Evolutionary conservation across 2,797 vertebrate genomes (phyloP), one percentile per base, ranked within the genome.

Genomic region (Philypnodon macrostomus): DNA sequence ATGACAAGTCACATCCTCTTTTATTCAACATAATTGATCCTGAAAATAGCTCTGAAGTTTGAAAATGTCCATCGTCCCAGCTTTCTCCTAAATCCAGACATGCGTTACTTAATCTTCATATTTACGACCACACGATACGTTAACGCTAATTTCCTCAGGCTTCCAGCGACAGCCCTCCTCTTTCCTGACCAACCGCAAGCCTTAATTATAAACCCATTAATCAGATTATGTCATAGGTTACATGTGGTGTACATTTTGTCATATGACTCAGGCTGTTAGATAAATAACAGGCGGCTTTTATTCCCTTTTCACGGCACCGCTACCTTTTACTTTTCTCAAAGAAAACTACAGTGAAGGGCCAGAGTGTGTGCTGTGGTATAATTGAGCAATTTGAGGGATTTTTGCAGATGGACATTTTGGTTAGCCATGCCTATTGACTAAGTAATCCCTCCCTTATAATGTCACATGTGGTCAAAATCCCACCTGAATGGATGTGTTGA

Each of bases 141-240:
- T 45, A 65, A 41, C 14, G 44, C 58, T 70, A 67, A 76, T 84
- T 74, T 84, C 65, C 57, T 70, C 44, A 66, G 63, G 70, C 57
- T 46, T 76, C 36, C 64, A 67, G 42, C 76, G 78, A 81, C 51
- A 44, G 67, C 56, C 30, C 48, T 65, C 44, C 58, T 54, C 12
- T 55, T 65, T 60, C 55, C 63, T 75, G 63, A 73, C 58, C 61
- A 40, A 65, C 46, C 59, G 68, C 67, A 67, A 66, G 21, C 74
- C 80, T 67, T 79, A 83, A 89, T 90, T 90, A 90, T 82, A 87
- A 88, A 83, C 57, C 70, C 78, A 88, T 90, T 90, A 84, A 87
- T 90, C 86, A 86, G 85, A 88, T 88, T 85, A 82, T 88, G 88
- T 90, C 88, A 90, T 87, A 79, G 85, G 87, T 84, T 88, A 89